These are phyloP conservation scores for Delia radicum DNA, from an alignment of 1,140 invertebrate species.

Conservation along the genomic window DNA sequence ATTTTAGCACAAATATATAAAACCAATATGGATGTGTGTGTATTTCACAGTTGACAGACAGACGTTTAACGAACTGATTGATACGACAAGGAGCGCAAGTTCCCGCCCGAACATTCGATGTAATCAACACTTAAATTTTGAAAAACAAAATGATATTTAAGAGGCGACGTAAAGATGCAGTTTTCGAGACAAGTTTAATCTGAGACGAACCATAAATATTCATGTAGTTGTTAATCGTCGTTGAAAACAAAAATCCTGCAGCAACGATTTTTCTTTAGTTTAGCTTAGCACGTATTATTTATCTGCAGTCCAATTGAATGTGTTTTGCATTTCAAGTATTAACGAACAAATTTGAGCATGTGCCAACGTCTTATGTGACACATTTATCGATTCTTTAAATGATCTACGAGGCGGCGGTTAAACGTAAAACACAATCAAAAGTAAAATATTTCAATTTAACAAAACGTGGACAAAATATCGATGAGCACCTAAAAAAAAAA, in stretches of 20 bases:
- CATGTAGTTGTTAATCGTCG: neutral
- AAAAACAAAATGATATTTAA: neutral
- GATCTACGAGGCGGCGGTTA: conserved; percentile 13
- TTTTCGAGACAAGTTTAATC: neutral
- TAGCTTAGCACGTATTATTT: neutral
- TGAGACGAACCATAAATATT: conserved; percentile 7
- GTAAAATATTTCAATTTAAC: conserved; percentile 21
- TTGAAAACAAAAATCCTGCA: neutral
- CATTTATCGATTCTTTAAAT: conserved; percentile 25
- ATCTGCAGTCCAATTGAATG: neutral
- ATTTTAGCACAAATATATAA: neutral
- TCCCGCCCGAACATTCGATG: neutral
- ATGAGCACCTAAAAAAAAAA: neutral
- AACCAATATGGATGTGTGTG: neutral
- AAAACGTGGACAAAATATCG: neutral
- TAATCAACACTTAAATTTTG: neutral
- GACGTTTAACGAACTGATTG: conserved; percentile 13
- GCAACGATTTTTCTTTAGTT: neutral
- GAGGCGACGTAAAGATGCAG: neutral
- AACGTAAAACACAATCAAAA: conserved; percentile 4
- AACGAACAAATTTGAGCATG: neutral
- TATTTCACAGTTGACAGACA: neutral
- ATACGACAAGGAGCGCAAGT: conserved; percentile 3
- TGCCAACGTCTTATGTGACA: conserved; percentile 22
- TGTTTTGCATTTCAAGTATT: neutral